Evolutionary conservation across 1,140 invertebrate genomes (phyloP).

Genomic region (Watersipora subatra): DNA sequence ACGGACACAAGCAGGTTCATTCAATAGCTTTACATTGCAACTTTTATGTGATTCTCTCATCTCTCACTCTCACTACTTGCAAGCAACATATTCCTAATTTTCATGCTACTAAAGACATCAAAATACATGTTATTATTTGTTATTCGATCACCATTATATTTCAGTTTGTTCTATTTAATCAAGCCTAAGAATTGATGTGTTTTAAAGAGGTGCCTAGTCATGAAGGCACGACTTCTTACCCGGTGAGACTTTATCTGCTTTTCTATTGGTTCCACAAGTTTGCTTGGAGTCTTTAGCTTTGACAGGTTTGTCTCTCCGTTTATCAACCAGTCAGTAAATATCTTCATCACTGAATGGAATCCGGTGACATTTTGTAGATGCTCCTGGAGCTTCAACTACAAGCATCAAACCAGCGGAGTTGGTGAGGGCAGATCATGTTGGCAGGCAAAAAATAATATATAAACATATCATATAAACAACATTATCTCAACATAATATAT

Average conservation of each 20-base stretch:
- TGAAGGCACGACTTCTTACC: too few relatives aligned
- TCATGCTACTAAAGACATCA: too few relatives aligned
- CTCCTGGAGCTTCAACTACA: constrained; percentile 80
- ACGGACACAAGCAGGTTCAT: neutral
- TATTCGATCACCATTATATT: too few relatives aligned
- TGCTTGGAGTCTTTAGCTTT: constrained; percentile 70
- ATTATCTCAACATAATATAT: neutral
- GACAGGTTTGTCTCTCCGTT: constrained; percentile 77
- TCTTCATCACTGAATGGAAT: constrained; percentile 77
- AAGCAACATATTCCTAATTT: too few relatives aligned
- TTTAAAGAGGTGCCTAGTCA: too few relatives aligned
- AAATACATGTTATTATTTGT: too few relatives aligned
- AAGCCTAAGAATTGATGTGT: too few relatives aligned
- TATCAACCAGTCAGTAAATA: constrained; percentile 89
- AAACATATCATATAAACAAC: neutral
- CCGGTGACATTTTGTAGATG: constrained; percentile 90
- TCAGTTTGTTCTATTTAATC: too few relatives aligned
- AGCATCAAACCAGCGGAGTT: constrained; percentile 3
- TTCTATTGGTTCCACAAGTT: constrained; percentile 77
- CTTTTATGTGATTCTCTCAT: too few relatives aligned
- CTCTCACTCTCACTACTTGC: neutral
- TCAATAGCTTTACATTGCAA: too few relatives aligned
- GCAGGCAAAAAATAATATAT: neutral
- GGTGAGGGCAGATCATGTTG: too few relatives aligned
- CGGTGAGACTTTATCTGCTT: constrained; percentile 92